Evolutionary conservation across 2,888 invertebrate species (phyloP), one percentile per base, ranked within the genome.

Genomic region (Auanema sp.): DNA sequence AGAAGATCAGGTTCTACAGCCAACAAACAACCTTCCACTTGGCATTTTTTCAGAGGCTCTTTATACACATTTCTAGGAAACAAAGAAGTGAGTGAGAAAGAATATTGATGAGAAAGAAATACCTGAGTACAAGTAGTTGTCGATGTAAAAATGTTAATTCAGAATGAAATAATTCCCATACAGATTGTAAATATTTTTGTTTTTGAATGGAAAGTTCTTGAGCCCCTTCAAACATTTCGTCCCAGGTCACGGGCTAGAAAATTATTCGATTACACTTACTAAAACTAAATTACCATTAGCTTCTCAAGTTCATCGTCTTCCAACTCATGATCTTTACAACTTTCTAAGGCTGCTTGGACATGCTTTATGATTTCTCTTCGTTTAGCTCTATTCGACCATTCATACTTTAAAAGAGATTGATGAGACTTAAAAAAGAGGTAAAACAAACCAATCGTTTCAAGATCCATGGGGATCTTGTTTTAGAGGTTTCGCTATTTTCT

Each of bases 11-110:
- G 89, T 76, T 89, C 89, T 10, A 88, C 88, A 76, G 87, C 88
- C 87, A 89, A 88, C 12, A 88, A 85, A 78, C 87, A 88, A 12
- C 89, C 89, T 78, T 89, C 89, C 11, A 89, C 89, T 80, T 89
- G 89, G 41, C 88, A 87, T 76, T 88, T 87, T 83, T 89, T 89
- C 78, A 89, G 77, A 1, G 89, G 89, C 77, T 89, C 89, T 86
- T 89, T 87, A 81, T 88, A 89, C 66, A 89, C 88, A 87, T 89
- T 71, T 41, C 81, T 80, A 50, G 40, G 54, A 60, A n/a, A 4
- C 8, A 8, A 33, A 33, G 33, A 33, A 33, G 8, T 47, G 8
- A 47, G 5, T 47, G 11, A 47, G 16, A 16, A 47, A 8, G 16
- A 47, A 47, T 18, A 47, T 47, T 47, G 21, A 24, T 33, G 33